Evolutionary conservation across 2,797 vertebrate species (phyloP), one percentile per base, ranked within the genome.

Genomic region (Lagodon rhomboides): DNA sequence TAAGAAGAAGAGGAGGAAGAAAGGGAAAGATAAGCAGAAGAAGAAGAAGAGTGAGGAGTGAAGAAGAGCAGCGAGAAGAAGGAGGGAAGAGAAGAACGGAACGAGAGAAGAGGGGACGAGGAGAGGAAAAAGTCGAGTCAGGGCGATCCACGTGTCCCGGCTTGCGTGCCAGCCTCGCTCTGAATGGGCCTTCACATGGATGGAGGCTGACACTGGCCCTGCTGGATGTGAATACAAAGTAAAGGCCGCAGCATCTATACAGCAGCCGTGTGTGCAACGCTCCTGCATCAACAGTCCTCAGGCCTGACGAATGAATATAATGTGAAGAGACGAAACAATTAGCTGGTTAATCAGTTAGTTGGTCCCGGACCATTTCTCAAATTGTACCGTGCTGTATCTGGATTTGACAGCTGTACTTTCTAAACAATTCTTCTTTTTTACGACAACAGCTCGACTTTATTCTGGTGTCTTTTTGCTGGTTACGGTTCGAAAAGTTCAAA

Each of bases 141-240:
- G 8, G 20, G 51, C 18, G 46, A 20, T 61, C 59, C 73, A 66
- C 50, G 59, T 79, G 83, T 66, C 72, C 58, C 13, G 0, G 64
- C 20, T 8, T 77, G 64, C 41, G 20, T 75, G 87, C 73, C 80
- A 73, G 68, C 43, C 59, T 68, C 68, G 0, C 46, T 12, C 59
- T 84, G 83, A 89, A 88, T 83, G 83, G 34, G 49, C 43, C 81
- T 56, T 87, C 78, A 83, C 75, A 88, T 63, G 69, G 68, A 68
- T 4, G 27, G 71, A 60, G 77, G 47, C 71, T n/a, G 75, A 85
- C 60, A 5, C 60, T 12, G 73, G 27, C 73, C 66, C 59, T 61
- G 74, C 83, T 53, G 76, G 74, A 25, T 16, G 5, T 13, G 66
- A 74, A 44, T 75, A 72, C 82, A 84, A 62, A 87, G 73, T 53